Conservation (phyloP, 2,888 invertebrate species). For the Chymomyza fuscimana region DNA sequence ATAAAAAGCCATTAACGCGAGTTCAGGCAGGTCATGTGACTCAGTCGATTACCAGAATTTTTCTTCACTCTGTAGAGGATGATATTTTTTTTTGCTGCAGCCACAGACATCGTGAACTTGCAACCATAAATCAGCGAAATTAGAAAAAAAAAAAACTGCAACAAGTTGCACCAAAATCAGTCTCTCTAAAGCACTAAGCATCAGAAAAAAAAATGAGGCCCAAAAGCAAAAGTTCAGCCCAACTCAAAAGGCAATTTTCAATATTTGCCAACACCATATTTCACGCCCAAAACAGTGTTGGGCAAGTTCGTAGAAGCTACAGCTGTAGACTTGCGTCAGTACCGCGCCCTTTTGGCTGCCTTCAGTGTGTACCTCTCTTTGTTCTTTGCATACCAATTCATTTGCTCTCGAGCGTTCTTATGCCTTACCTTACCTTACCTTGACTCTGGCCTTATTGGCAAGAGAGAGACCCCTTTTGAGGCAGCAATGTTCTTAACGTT, state of each 20-base stretch:
- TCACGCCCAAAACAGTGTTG: conserved; percentile 30
- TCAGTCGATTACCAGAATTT: conserved; percentile 34
- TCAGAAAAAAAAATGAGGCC: neutral
- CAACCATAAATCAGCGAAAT: conserved; percentile 64
- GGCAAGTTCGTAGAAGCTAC: neutral
- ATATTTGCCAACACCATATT: conserved; percentile 26
- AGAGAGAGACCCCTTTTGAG: neutral
- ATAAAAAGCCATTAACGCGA: conserved; percentile 68
- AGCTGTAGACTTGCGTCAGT: conserved; percentile 11
- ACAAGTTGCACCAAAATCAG: conserved; percentile 9
- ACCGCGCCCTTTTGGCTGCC: neutral
- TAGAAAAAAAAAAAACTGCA: conserved; percentile 63
- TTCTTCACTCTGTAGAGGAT: neutral
- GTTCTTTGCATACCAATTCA: conserved; percentile 10
- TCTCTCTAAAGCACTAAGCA: neutral
- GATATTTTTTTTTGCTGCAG: conserved; percentile 1
- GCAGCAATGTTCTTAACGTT: conserved; percentile 1
- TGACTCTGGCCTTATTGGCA: neutral
- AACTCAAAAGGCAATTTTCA: conserved; percentile 49
- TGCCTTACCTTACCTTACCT: neutral
- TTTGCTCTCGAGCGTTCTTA: neutral
- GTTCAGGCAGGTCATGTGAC: conserved; percentile 74
- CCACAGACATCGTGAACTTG: conserved; percentile 9
- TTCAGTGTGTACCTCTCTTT: neutral
- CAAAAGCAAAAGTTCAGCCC: conserved; percentile 8